These are phyloP conservation scores for Sarotherodon lohbergeri DNA, from an alignment of 2,113 vertebrate genomes.

Conservation along the genomic window DNA sequence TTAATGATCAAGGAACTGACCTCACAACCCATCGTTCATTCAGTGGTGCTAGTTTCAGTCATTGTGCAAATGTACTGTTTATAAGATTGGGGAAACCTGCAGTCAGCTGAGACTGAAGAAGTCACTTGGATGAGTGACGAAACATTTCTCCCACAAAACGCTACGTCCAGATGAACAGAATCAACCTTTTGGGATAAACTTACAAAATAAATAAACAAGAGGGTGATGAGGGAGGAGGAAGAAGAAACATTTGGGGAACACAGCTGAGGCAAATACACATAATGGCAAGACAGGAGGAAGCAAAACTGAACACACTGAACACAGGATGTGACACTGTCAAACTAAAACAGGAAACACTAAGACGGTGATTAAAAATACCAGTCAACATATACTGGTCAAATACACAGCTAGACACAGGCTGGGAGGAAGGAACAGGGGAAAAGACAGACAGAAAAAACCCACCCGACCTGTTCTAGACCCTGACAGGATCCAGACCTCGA, in stretches of 20 bases:
- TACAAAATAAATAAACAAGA: neutral
- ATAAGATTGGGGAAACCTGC: neutral
- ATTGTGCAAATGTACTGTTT: neutral
- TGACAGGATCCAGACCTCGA: neutral
- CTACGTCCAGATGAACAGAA: neutral
- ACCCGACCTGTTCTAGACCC: neutral
- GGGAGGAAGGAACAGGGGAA: fast-evolving
- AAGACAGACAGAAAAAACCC: neutral
- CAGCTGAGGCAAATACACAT: neutral
- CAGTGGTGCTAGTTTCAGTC: neutral
- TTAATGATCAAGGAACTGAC: neutral
- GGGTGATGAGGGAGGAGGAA: neutral
- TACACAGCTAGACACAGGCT: neutral
- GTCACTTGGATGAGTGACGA: neutral
- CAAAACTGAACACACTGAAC: neutral
- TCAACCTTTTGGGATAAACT: neutral
- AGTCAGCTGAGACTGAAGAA: neutral
- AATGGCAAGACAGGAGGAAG: neutral
- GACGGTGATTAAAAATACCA: neutral
- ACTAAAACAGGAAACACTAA: neutral
- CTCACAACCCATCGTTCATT: neutral
- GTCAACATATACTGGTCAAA: neutral
- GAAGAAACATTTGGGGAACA: neutral
- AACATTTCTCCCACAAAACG: neutral
- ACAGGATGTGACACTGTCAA: neutral